phyloP scores from a whole-genome alignment of 2,797 vertebrate species.

The Myotis pilosus region DNA sequence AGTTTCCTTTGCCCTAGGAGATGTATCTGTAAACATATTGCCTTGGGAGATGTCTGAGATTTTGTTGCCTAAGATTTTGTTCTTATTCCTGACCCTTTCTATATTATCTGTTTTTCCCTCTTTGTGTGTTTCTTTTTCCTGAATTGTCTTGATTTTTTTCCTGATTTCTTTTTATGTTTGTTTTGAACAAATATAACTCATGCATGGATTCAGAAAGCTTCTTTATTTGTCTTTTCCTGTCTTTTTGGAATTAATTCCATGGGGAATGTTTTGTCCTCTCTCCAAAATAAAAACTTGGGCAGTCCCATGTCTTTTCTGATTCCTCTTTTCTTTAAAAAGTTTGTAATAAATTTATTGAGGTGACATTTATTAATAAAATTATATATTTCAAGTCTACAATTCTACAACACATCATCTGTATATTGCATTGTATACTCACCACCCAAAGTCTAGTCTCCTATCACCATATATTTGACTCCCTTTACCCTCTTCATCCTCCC shows the following conservation, averaged over 20 bases:
- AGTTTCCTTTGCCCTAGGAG: too few relatives aligned
- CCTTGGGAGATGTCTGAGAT: too few relatives aligned
- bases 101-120: not conserved
- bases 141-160: not conserved
- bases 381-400: not conserved
- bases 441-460: not conserved
- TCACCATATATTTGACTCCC: not conserved
- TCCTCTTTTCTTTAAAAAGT: not conserved
- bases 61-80: not conserved
- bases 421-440: not conserved
- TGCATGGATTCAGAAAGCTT: not conserved
- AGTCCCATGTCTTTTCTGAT: not conserved
- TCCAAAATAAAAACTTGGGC: not conserved
- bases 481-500: too few relatives aligned
- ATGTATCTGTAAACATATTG: too few relatives aligned
- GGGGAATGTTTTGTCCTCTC: not conserved
- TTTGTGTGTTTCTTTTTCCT: not conserved
- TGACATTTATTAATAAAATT: not conserved
- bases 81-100: not conserved
- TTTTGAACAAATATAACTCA: not conserved
- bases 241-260: conserved; percentile 8
- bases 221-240: not conserved
- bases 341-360: not conserved
- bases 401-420: too few relatives aligned
- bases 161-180: not conserved